A percentile compares a stretch with the other conserved stretches of the same genome.
Conservation (phyloP, 2,113 vertebrate genomes). For the Rhizomys pruinosus region DNA sequence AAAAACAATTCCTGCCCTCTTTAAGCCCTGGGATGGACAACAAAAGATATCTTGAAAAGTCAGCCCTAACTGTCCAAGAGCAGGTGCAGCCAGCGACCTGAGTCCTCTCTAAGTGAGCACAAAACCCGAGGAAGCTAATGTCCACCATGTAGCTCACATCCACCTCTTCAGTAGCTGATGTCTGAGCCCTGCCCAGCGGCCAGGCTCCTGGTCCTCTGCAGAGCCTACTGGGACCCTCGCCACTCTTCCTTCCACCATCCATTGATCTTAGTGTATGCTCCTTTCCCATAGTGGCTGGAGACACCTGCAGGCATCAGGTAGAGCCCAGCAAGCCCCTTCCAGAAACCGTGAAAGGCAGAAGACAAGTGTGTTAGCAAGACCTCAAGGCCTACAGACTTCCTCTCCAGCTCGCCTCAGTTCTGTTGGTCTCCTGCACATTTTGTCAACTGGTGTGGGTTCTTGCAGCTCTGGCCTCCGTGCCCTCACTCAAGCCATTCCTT, state of each 20-base stretch:
- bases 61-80: neutral
- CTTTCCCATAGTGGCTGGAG: neutral
- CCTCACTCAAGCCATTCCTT: neutral
- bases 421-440: neutral
- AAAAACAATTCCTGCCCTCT: neutral
- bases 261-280: neutral
- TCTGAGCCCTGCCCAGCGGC: neutral
- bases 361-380: neutral
- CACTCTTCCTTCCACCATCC: neutral
- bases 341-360: neutral
- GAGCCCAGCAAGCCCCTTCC: neutral
- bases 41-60: neutral
- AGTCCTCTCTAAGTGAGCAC: neutral
- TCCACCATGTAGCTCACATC: accelerated
- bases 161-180: too few relatives aligned
- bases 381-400: neutral
- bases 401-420: neutral
- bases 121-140: neutral
- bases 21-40: neutral
- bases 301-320: neutral
- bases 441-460: neutral
- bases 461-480: neutral
- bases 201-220: neutral
- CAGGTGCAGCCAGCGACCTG: neutral
- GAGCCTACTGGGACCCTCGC: accelerated